Base-by-base conservation (phyloP, 2,888 invertebrate species). In the Drosophila meridionalis region DNA sequence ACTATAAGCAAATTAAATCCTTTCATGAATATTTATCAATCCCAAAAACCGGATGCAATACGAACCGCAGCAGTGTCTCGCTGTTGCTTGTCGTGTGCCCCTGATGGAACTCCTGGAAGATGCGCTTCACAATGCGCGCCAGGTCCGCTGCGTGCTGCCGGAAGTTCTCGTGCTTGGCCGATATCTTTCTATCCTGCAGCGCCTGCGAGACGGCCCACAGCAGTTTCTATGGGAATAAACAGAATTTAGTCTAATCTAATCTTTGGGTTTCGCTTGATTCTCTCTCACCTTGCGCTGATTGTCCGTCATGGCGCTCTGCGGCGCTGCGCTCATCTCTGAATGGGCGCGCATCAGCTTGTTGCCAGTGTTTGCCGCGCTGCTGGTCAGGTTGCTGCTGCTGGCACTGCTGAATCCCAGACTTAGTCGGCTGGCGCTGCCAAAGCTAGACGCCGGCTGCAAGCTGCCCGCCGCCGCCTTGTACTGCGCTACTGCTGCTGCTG, bases 121-220 rank as follows among this genome's bases (percentile, higher is more conserved):
- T 94, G 45, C 95, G 94, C 57, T 95, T 94, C 0, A 96, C 96
- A 40, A 96, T 95, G 4, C 95, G 94, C 3, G 96, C 96, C 64
- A 97, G 93, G 2, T 94, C 93, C 0, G 95, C 94, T 4, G 96
- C 97, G 90, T 95, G 96, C 73, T 95, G 94, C 65, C 96, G 95
- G 93, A 97, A 97, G 48, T 95, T 94, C 0, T 95, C 94, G 82
- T 97, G 96, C 34, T 89, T 91, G 0, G 94, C 94, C 0, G 95
- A 95, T 89, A 97, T 95, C 47, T 96, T 96, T 91, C 96, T 95
- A 34, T 94, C 94, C 50, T 96, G 95, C 26, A 97, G 93, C 0
- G 97, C 96, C 87, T 96, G 96, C 3, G 96, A 95, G 5, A 97
- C 96, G 0, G 97, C 97, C 97, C 97, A 97, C 26, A 97, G 93